These are phyloP conservation scores for Leuciscus idus DNA, from an alignment of 2,113 vertebrate species.

Conservation along the genomic window DNA sequence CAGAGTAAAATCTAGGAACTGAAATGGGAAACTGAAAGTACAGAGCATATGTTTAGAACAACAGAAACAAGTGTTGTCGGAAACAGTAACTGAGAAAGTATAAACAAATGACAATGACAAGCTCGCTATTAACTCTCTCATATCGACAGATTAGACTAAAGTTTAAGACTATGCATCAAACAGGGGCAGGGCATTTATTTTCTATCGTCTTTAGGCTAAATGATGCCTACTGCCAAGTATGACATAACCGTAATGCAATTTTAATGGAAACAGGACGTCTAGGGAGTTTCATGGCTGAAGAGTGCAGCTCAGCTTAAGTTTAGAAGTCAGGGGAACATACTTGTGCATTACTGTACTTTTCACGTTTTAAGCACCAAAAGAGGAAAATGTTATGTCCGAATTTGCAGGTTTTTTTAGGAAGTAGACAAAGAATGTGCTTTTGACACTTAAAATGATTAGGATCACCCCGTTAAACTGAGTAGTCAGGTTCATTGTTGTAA, in stretches of 20 bases:
- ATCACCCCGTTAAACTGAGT: not conserved
- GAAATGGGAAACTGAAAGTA: conserved; percentile 38
- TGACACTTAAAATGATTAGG: not conserved
- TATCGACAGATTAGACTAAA: not conserved
- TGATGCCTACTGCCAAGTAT: conserved; percentile 69
- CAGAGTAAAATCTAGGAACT: conserved; percentile 28
- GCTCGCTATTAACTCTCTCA: not conserved
- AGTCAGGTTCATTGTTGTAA: not conserved
- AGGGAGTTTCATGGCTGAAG: conserved; percentile 51
- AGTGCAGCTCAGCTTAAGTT: conserved; percentile 55
- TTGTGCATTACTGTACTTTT: not conserved
- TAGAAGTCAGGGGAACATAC: not conserved
- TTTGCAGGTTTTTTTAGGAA: not conserved
- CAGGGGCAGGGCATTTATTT: conserved; percentile 68
- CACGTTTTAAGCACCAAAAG: not conserved
- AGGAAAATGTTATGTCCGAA: not conserved
- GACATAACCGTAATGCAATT: conserved; percentile 76
- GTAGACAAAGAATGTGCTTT: not conserved
- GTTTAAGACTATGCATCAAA: conserved; percentile 55
- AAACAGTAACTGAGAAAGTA: not conserved
- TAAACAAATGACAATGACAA: not conserved
- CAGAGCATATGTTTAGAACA: not conserved
- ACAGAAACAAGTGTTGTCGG: not conserved
- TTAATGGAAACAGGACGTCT: conserved; percentile 78
- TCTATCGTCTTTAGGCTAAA: conserved; percentile 61